Evolutionary conservation across 2,113 vertebrate genomes (phyloP).

Genomic region (Oreochromis aureus): DNA sequence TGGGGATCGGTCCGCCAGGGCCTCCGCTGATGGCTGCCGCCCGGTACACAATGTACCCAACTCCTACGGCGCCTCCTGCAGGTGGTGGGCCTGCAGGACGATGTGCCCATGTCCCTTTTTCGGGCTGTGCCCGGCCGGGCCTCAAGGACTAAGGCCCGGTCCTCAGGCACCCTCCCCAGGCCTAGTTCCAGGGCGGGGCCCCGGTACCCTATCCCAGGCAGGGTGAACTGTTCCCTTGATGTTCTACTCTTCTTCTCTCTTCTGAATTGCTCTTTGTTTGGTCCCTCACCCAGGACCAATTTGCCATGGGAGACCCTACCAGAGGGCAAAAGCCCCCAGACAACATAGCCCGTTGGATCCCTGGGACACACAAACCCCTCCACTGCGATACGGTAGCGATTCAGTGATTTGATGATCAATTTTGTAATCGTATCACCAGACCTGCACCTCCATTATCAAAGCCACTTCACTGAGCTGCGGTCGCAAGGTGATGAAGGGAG

Average conservation of each 20-base stretch:
- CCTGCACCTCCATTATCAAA: background rate
- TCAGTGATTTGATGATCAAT: background rate
- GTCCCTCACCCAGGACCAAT: background rate
- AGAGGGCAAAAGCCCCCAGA: background rate
- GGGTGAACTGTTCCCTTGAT: background rate
- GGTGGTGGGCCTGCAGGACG: background rate
- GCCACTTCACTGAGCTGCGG: background rate
- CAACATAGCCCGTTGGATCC: background rate
- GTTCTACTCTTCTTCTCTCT: background rate
- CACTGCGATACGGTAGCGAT: rapidly evolving
- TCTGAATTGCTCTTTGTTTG: background rate
- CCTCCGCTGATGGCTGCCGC: rapidly evolving
- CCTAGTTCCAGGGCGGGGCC: background rate
- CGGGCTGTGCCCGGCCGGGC: rapidly evolving
- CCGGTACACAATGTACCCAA: background rate
- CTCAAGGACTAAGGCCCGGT: background rate
- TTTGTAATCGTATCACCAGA: background rate
- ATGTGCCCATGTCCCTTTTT: rapidly evolving
- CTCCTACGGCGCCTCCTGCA: rapidly evolving
- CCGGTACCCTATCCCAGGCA: rapidly evolving
- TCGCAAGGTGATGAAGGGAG: background rate
- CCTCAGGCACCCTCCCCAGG: background rate
- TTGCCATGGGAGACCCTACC: background rate
- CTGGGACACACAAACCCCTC: background rate
- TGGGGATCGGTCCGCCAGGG: rapidly evolving